Conservation (phyloP, 2,113 vertebrate species). For the Rafetus swinhoei region DNA sequence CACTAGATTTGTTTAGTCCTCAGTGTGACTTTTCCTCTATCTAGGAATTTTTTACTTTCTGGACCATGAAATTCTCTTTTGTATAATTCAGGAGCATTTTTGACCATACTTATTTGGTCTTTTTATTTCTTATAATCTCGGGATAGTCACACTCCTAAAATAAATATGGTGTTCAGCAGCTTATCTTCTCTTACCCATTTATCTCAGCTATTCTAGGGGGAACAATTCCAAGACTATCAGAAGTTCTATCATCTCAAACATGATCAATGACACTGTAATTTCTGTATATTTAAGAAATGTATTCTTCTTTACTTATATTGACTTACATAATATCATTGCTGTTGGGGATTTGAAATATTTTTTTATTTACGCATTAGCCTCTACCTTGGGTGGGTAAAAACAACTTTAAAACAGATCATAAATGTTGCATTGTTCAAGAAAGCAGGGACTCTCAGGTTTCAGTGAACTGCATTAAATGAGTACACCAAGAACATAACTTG, state of each 20-base stretch:
- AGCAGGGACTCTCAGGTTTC: background rate
- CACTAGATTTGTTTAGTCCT: background rate
- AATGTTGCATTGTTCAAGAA: background rate
- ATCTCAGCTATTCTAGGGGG: background rate
- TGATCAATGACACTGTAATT: background rate
- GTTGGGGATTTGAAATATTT: background rate
- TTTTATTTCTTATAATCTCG: background rate
- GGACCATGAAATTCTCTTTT: background rate
- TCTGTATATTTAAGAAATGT: background rate
- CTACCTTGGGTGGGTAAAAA: background rate
- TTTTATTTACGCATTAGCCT: background rate
- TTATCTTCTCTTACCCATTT: background rate
- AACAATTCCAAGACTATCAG: background rate
- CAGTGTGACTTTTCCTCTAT: background rate
- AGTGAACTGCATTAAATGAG: background rate
- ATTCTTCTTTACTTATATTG: background rate
- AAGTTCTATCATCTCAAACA: background rate
- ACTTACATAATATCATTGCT: background rate
- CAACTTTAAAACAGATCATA: background rate
- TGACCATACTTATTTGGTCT: background rate
- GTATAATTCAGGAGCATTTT: background rate
- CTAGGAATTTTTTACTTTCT: background rate
- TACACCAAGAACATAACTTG: background rate
- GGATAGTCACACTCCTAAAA: background rate
- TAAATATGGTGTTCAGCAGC: background rate